A percentile compares a stretch with the other conserved stretches of the same genome.
Evolutionary conservation across 2,113 vertebrate species (phyloP).

Genomic region (Cinclus cinclus): DNA sequence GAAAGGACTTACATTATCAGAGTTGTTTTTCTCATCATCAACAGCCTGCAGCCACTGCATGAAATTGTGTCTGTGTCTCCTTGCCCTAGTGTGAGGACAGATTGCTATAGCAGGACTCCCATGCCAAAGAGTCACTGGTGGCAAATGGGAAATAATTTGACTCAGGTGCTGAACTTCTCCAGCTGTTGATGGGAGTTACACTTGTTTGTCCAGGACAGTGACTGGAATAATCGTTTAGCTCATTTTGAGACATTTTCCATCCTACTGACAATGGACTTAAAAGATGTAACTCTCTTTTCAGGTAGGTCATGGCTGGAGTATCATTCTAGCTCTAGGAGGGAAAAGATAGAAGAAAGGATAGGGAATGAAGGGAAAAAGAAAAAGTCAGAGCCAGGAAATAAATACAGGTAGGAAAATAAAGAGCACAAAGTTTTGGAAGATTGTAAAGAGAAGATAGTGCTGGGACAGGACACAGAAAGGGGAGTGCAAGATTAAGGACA

Average conservation of each 20-base stretch:
- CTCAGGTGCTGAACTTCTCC: conserved; percentile 20
- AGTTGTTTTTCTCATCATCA: conserved; percentile 49
- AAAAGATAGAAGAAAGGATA: not conserved
- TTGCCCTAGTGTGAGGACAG: not conserved
- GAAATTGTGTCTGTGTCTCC: not conserved
- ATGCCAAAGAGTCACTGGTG: not conserved
- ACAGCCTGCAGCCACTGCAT: not conserved
- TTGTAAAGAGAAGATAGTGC: not conserved
- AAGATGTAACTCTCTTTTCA: conserved; percentile 30
- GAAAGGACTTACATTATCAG: not conserved
- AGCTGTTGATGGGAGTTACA: conserved; percentile 26
- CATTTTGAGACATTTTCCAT: conserved; percentile 27
- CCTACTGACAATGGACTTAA: conserved; percentile 5
- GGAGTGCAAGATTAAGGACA: not conserved
- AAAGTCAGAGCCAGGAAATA: not conserved
- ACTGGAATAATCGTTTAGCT: conserved; percentile 41
- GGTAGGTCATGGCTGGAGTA: not conserved
- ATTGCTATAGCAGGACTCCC: conserved; percentile 7
- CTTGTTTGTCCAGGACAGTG: conserved; percentile 31
- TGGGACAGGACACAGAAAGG: not conserved
- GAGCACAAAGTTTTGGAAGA: not conserved
- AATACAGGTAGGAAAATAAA: not conserved
- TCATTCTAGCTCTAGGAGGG: conserved; percentile 6
- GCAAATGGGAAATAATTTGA: conserved; percentile 28
- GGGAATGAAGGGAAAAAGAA: not conserved